These are phyloP conservation scores for Manis crassicaudata DNA, from an alignment of 2,797 vertebrate genomes.

Conservation along the genomic window DNA sequence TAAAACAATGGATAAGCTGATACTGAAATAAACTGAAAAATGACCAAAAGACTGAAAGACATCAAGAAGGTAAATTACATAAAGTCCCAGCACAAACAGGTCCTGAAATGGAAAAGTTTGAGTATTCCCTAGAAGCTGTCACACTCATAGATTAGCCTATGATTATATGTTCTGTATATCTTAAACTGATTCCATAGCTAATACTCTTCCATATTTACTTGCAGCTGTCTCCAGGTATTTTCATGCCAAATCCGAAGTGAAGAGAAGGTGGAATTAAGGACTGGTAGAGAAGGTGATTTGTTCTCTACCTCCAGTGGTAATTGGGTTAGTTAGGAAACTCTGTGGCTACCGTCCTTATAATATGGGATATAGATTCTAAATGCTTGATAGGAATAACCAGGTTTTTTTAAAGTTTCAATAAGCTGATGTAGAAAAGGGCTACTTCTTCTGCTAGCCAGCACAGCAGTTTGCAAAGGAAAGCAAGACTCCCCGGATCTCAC, in stretches of 20 bases:
- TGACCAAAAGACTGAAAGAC: not conserved
- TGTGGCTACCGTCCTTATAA: no score
- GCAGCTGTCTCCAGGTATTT: not conserved
- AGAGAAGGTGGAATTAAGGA: not conserved
- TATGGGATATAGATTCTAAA: not conserved
- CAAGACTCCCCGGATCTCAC: not conserved
- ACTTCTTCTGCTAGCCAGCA: not conserved
- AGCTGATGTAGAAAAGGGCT: not conserved
- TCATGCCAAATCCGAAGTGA: not conserved
- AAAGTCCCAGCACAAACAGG: not conserved
- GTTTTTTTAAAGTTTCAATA: not conserved
- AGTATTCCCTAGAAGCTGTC: not conserved
- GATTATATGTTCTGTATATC: not conserved
- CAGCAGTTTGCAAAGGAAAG: not conserved
- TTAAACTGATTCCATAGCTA: not conserved
- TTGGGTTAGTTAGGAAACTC: not conserved
- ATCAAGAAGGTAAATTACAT: not conserved
- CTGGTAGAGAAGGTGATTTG: no score
- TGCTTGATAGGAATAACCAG: not conserved
- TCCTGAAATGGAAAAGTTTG: not conserved
- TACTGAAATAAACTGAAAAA: not conserved
- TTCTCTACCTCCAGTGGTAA: not conserved
- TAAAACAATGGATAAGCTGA: not conserved
- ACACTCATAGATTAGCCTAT: not conserved
- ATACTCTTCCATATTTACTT: not conserved